Conservation (phyloP, 2,888 invertebrate genomes). For the Scaptomyza flava region DNA sequence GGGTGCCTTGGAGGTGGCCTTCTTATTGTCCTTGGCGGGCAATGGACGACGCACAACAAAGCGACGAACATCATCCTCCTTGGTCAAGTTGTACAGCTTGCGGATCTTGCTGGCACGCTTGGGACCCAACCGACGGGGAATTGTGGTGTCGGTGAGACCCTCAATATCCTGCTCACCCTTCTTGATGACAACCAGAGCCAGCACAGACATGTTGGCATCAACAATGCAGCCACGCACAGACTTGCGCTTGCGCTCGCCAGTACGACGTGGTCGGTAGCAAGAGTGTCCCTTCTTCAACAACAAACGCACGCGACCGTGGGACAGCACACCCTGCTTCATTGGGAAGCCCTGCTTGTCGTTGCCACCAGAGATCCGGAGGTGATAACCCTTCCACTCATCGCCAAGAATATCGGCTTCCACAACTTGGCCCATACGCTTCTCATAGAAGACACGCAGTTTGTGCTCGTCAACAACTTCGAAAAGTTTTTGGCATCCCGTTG, state of each 20-base stretch:
- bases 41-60: constrained; percentile 98
- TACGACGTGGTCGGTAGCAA: constrained; percentile 97
- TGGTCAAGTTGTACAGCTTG: constrained; percentile 97
- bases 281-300: constrained; percentile 98
- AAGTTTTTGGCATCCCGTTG: constrained; percentile 99
- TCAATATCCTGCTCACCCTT: constrained; percentile 98
- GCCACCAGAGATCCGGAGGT: constrained; percentile 97
- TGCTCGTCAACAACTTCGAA: constrained; percentile 99
- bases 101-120: constrained; percentile 93
- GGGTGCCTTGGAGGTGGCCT: constrained; percentile 92
- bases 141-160: constrained; percentile 96
- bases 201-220: constrained; percentile 97
- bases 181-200: constrained; percentile 96
- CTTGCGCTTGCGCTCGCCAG: constrained; percentile 98
- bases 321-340: constrained; percentile 99
- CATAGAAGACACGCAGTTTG: constrained; percentile 98
- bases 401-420: constrained; percentile 97
- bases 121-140: constrained; percentile 98
- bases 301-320: constrained; percentile 97
- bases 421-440: constrained; percentile 99
- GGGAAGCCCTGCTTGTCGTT: constrained; percentile 99
- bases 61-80: constrained; percentile 98
- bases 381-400: constrained; percentile 99
- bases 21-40: constrained; percentile 92
- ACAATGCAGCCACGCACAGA: constrained; percentile 99